Conservation (phyloP, 2,113 vertebrate species). For the Grus americana region DNA sequence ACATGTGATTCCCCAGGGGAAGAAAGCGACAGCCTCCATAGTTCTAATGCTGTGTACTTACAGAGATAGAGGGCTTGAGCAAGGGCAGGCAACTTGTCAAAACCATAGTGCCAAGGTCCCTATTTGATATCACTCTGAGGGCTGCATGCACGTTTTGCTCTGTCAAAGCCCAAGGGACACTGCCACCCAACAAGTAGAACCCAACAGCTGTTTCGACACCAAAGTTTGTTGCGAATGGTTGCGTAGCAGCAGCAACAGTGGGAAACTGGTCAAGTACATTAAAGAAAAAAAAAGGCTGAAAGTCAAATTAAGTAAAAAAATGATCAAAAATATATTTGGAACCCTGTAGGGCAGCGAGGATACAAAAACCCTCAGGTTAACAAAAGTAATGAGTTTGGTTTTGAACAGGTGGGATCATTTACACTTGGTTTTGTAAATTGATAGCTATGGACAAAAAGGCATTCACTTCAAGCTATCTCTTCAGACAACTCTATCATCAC, state of each 20-base stretch:
- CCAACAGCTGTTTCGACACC: neutral
- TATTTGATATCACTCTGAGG: neutral
- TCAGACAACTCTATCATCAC: neutral
- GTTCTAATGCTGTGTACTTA: slow-evolving; percentile 15
- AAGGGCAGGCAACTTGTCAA: slow-evolving; percentile 40
- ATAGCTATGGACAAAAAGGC: neutral
- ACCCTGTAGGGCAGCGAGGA: neutral
- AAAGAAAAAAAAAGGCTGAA: neutral
- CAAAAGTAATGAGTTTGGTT: neutral
- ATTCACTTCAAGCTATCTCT: neutral
- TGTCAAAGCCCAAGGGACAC: neutral
- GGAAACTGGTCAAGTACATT: neutral
- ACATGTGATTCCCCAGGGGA: slow-evolving; percentile 29
- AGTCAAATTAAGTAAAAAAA: neutral
- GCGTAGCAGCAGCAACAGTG: neutral
- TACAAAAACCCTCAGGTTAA: neutral
- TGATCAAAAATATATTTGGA: neutral
- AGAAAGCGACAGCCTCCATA: neutral
- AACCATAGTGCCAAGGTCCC: neutral
- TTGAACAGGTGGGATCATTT: neutral
- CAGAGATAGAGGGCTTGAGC: neutral
- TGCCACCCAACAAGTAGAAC: neutral
- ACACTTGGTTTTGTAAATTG: neutral
- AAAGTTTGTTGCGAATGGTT: neutral
- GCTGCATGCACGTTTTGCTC: neutral